These are phyloP conservation scores for Paramisgurnus dabryanus DNA, from an alignment of 2,113 vertebrate species.

Conservation along the genomic window DNA sequence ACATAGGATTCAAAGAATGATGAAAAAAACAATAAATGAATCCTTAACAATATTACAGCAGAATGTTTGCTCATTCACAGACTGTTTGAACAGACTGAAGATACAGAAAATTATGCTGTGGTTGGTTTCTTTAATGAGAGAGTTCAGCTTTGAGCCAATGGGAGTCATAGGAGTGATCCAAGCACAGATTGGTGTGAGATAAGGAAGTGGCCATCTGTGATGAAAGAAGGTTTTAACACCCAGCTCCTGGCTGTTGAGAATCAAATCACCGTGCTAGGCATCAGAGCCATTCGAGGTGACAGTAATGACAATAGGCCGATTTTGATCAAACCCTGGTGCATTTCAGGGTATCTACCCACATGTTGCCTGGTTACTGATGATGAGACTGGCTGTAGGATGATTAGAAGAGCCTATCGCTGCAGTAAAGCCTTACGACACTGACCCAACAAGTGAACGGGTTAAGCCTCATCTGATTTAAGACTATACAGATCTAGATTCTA, in stretches of 20 bases:
- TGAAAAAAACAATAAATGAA: not conserved
- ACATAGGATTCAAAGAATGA: not conserved
- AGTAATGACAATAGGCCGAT: constrained; percentile 20
- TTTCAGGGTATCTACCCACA: constrained; percentile 1
- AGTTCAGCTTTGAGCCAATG: not conserved
- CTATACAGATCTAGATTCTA: not conserved
- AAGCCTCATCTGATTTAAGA: constrained; percentile 25
- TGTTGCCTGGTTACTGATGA: constrained; percentile 23
- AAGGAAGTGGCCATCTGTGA: constrained; percentile 32
- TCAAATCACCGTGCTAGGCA: constrained; percentile 15
- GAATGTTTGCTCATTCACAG: not conserved
- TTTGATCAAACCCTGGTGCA: constrained; percentile 19
- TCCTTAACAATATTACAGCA: not conserved
- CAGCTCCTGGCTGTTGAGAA: constrained; percentile 14
- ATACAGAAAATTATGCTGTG: not conserved
- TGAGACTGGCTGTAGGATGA: constrained; percentile 32
- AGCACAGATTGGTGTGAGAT: constrained; percentile 9
- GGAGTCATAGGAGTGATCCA: not conserved
- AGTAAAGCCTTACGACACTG: constrained; percentile 12
- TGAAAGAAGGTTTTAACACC: constrained; percentile 14
- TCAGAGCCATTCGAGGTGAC: not conserved
- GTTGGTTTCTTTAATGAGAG: not conserved
- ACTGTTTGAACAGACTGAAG: not conserved
- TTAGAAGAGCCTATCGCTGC: constrained; percentile 20
- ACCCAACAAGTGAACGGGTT: constrained; percentile 24